Conservation (phyloP, 2,113 vertebrate species). For the Anhinga anhinga region DNA sequence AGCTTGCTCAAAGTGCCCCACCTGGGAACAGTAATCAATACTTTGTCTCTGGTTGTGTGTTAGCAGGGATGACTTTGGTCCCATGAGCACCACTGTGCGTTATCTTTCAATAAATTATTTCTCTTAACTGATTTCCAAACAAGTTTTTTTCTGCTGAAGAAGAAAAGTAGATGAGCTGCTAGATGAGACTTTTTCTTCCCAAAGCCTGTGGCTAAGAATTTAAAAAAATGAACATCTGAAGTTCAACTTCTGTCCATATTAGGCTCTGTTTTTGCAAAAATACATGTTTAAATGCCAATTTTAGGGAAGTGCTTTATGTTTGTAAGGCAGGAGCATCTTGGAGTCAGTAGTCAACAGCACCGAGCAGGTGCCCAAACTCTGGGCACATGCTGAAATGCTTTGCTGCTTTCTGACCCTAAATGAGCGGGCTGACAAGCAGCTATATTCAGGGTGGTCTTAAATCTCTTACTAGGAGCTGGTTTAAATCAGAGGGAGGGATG, state of each 20-base stretch:
- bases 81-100: not conserved
- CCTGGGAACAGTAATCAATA: not conserved
- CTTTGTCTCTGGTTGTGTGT: not conserved
- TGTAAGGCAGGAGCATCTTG: not conserved
- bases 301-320: not conserved
- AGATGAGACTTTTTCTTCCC: not conserved
- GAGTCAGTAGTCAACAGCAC: not conserved
- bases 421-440: not conserved
- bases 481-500: constrained; percentile 47
- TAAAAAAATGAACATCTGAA: not conserved
- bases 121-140: not conserved
- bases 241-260: not conserved
- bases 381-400: constrained; percentile 34
- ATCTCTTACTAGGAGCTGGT: constrained; percentile 4
- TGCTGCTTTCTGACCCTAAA: constrained; percentile 34
- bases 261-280: not conserved
- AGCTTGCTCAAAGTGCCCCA: not conserved
- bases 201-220: not conserved
- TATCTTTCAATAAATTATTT: not conserved
- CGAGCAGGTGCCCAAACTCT: constrained; percentile 32
- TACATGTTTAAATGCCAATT: accelerated
- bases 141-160: not conserved
- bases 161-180: not conserved
- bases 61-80: not conserved
- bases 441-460: constrained; percentile 29